Base-by-base conservation (phyloP, 2,797 vertebrate genomes). In the Lindbergichthys nudifrons region DNA sequence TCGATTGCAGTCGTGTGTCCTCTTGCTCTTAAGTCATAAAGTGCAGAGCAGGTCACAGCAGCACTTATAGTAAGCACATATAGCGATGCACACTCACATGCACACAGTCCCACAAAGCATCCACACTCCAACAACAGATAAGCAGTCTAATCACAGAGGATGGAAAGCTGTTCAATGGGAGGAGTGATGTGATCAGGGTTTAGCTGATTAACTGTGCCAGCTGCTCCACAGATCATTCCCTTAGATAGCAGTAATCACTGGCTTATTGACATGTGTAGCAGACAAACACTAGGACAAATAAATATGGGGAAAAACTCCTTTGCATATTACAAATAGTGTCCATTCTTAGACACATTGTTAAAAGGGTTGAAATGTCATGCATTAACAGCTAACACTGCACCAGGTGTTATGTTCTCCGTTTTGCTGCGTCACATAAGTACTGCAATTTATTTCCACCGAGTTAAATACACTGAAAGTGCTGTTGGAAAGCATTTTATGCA, bases 181-280 rank as follows among this genome's bases (percentile, higher is more conserved):
- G 79, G 74, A 85, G 85, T 74, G 80, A 87, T 81, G 87, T 7
- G 79, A 89, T 88, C 87, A 82, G 84, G 87, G 79, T 75, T 80
- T 65, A 78, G 88, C 84, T 90, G 90, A 90, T 90, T 90, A 88
- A 87, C 85, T 32, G 67, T 75, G 83, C 88, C 90, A 89, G 89
- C 87, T 89, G 88, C 47, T 89, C 65, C 62, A 75, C 77, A 80
- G 81, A 91, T 90, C 85, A 79, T 82, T 84, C 77, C 82, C 75
- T 81, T 81, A 82, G 84, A 89, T 77, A 73, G 76, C 81, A 79
- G 81, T 75, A 87, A 87, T 93, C 87, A 84, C 80, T 57, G 74
- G 67, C 77, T 89, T 80, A 89, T 89, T 89, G 89, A 87, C 2
- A 76, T 66, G 57, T 30, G 48, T 14, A 76, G 77, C 71, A 70